Evolutionary conservation across 2,797 vertebrate species (phyloP).

Genomic region (Mormyrops attenuatus): DNA sequence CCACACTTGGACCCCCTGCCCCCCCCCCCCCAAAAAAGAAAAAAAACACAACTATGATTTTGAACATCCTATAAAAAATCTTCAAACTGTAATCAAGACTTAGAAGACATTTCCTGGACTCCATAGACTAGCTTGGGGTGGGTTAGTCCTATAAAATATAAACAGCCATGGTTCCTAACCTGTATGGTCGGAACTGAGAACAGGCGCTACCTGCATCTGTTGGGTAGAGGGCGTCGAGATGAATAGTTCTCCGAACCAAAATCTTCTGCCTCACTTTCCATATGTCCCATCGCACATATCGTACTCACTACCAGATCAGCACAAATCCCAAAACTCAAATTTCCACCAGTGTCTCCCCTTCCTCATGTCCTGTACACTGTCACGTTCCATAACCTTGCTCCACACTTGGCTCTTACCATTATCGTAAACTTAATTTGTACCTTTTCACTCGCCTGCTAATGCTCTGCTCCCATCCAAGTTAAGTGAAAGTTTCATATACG

Average conservation of each 20-base stretch:
- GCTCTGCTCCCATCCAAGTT: constrained; percentile 37
- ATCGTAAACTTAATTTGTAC: constrained; percentile 20
- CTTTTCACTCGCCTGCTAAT: constrained; percentile 25
- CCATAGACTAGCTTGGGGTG: neutral
- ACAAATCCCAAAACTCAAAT: constrained; percentile 42
- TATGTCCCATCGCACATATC: constrained; percentile 45
- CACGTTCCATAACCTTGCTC: constrained; percentile 4
- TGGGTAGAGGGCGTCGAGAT: constrained; percentile 4
- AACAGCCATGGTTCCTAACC: neutral
- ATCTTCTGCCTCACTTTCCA: constrained; percentile 48
- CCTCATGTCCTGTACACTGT: constrained; percentile 25
- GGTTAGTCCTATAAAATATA: constrained; percentile 2
- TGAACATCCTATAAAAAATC: neutral
- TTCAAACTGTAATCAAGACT: constrained; percentile 11
- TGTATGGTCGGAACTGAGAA: neutral
- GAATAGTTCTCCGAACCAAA: neutral
- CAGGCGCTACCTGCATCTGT: neutral
- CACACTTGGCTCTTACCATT: constrained; percentile 29
- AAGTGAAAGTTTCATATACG: constrained; percentile 29
- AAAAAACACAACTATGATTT: neutral
- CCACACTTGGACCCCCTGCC: neutral
- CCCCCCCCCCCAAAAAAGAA: neutral
- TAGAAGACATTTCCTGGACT: constrained; percentile 3
- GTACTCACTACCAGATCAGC: constrained; percentile 44
- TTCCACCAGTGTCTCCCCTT: constrained; percentile 27